Conservation (phyloP, 1,140 invertebrate species). For the Macrobrachium nipponense region DNA sequence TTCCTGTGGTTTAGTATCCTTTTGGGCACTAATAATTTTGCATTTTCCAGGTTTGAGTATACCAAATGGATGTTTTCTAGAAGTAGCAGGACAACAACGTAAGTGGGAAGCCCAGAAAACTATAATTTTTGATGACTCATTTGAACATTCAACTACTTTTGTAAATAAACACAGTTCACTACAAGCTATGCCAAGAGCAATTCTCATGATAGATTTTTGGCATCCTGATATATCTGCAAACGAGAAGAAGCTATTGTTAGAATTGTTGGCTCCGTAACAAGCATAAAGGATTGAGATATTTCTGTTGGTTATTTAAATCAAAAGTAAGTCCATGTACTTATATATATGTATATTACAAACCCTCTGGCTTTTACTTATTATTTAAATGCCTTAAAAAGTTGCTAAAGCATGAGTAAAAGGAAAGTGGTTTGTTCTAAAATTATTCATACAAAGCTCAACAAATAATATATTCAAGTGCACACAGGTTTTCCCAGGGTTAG, state of each 20-base stretch:
- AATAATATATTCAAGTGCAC: too few relatives aligned
- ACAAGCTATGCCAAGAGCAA: conserved; percentile 29
- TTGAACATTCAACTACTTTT: conserved; percentile 45
- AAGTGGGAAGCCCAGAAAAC: conserved; percentile 23
- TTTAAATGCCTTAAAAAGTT: too few relatives aligned
- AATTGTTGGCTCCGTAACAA: conserved; percentile 36
- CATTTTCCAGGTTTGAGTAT: conserved; percentile 31
- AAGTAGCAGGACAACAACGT: conserved; percentile 44
- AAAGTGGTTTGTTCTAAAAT: too few relatives aligned
- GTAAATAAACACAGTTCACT: not conserved
- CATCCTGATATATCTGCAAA: conserved; percentile 36
- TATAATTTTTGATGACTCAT: conserved; percentile 56
- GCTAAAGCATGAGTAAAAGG: too few relatives aligned
- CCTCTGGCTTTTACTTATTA: too few relatives aligned
- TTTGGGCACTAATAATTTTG: not conserved
- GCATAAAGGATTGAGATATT: too few relatives aligned
- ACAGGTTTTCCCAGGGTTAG: too few relatives aligned
- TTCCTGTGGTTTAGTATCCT: not conserved
- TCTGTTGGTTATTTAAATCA: too few relatives aligned
- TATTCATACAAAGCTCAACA: too few relatives aligned
- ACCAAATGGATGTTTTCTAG: conserved; percentile 47
- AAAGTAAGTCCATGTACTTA: too few relatives aligned
- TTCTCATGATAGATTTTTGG: conserved; percentile 52
- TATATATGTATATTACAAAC: too few relatives aligned
- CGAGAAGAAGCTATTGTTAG: conserved; percentile 32